phyloP scores from a whole-genome alignment of 1,140 invertebrate species.

The Apis cerana region DNA sequence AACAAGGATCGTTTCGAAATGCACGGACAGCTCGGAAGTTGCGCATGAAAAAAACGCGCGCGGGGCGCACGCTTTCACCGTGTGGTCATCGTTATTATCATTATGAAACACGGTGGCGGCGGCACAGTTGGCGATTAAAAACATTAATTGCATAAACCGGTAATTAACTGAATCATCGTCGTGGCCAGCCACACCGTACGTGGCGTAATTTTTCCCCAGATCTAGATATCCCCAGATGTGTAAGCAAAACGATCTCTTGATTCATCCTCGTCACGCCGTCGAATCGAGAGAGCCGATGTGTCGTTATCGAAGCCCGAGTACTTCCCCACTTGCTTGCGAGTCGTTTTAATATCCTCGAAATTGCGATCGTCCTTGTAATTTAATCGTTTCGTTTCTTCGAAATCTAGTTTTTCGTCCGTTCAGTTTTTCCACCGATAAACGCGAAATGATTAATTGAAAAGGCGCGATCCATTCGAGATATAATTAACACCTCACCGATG shows the following conservation, averaged over 20 bases:
- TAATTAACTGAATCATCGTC: conserved; percentile 56
- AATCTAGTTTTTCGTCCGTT: no score
- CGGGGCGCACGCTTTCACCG: conserved; percentile 53
- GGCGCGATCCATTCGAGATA: no score
- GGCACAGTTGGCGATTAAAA: conserved; percentile 51
- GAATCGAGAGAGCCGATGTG: neutral
- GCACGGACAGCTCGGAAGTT: conserved; percentile 51
- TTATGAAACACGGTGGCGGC: conserved; percentile 54
- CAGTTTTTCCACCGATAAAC: no score
- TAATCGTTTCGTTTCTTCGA: no score
- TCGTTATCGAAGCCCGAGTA: no score
- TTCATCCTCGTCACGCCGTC: conserved; percentile 32
- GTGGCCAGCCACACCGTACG: neutral
- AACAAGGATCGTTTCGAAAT: conserved; percentile 18
- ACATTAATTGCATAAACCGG: conserved; percentile 56
- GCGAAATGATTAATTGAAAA: no score
- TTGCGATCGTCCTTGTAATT: no score
- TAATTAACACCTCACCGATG: no score
- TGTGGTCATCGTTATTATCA: conserved; percentile 38
- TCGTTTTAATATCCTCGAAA: no score
- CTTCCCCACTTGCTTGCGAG: no score
- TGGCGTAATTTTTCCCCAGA: conserved; percentile 29
- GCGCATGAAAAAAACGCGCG: conserved; percentile 34
- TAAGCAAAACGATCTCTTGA: conserved; percentile 46
- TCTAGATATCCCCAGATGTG: conserved; percentile 36